Base-by-base conservation (phyloP, 1,140 invertebrate genomes). In the Papilio glaucus region DNA sequence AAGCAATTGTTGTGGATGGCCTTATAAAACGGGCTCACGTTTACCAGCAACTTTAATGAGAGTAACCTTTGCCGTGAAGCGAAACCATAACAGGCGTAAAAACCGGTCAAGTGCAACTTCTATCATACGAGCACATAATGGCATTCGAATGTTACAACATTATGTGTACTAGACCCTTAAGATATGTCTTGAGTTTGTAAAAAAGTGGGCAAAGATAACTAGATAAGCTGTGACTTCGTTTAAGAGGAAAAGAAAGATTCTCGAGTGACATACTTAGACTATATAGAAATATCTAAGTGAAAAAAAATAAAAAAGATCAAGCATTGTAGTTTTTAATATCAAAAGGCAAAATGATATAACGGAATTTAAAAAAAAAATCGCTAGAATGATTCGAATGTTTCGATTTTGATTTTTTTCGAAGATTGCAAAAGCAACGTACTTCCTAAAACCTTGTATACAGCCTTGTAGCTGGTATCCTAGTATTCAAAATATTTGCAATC, bases 21-120 rank as follows among this genome's bases (percentile, higher is more conserved):
- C 67, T 69, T 49, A 39, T 10, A 9, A 69, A 49, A 33, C 42
- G 39, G 4, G 42, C 29, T 15, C n/a, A 49, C 15, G n/a, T 69
- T 69, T 33, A 49, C 21, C 62, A 67, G 45, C 18, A 26, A 45
- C 65, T 49, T 53, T 69, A 69, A 69, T 53, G 67, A 49, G 41
- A 69, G 67, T 69, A 69, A 69, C 67, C 67, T 69, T 69, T 69
- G 42, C 67, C 41, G 42, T 29, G 63, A 42, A 26, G 41, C 42
- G 18, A 69, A 69, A 69, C 67, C 67, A 69, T 69, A 69, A 69
- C 42, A 68, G 41, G 63, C 37, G 13, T 41, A 21, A 45, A 69
- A 45, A 69, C 67, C 42, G 67, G 67, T 69, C 67, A 69, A 69
- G 67, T 69, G 13, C 67, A 69, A 69, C 67, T 21, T 69, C 42